Conservation (phyloP, 2,888 invertebrate species). For the Leucoma salicis region DNA sequence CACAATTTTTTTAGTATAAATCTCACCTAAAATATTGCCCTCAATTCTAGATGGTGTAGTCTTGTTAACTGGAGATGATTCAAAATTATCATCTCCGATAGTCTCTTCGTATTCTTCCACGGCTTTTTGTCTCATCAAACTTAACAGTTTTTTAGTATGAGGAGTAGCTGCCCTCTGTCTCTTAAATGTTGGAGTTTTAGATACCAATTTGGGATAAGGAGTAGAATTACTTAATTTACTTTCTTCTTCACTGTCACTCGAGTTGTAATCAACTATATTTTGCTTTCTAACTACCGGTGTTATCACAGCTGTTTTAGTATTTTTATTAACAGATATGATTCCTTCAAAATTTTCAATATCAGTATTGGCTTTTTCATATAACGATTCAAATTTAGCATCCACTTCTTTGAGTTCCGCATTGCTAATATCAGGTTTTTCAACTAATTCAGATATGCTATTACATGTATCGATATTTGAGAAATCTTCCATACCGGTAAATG, state of each 20-base stretch:
- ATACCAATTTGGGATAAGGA: slow-evolving; percentile 45
- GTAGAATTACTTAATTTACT: slow-evolving; percentile 34
- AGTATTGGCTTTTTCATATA: slow-evolving; percentile 54
- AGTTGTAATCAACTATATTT: slow-evolving; percentile 68
- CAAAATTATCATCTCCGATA: slow-evolving; percentile 37
- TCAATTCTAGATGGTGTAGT: slow-evolving; percentile 53
- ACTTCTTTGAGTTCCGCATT: slow-evolving; percentile 35
- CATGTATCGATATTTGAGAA: slow-evolving; percentile 59
- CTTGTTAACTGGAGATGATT: slow-evolving; percentile 39
- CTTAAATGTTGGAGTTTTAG: slow-evolving; percentile 59
- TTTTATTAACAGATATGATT: slow-evolving; percentile 55
- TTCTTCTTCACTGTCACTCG: slow-evolving; percentile 55
- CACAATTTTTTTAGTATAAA: too few species aligned
- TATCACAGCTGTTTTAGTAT: slow-evolving; percentile 64
- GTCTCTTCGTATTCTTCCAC: slow-evolving; percentile 55
- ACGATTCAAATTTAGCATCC: slow-evolving; percentile 62
- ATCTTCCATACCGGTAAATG: slow-evolving; percentile 64
- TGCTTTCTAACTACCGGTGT: slow-evolving; percentile 64
- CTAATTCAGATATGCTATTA: slow-evolving; percentile 62
- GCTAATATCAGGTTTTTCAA: slow-evolving; percentile 21
- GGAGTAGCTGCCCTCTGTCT: slow-evolving; percentile 60
- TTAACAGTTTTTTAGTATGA: slow-evolving; percentile 60
- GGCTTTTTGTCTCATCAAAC: slow-evolving; percentile 52
- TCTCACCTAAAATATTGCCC: slow-evolving; percentile 40
- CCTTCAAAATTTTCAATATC: slow-evolving; percentile 56